Percentiles rank a stretch among this genome's conserved stretches.
Conservation (phyloP, 35 echinoderm and acorn worm species). For the Heliocidaris tuberculata region DNA sequence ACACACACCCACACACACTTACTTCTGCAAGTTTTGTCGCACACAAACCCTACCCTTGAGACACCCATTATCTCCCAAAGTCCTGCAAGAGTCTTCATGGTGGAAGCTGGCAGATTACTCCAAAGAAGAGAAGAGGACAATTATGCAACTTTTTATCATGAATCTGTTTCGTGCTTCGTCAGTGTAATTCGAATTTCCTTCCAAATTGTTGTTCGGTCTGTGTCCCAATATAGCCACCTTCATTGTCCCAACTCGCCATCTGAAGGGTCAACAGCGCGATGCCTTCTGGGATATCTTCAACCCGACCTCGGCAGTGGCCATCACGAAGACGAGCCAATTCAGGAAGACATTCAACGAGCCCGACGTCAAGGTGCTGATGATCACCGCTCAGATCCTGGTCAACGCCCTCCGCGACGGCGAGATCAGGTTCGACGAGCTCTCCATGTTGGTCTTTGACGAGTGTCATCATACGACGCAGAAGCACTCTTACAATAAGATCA, state of each 20-base stretch:
- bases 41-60: too few relatives aligned
- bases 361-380: slow-evolving; percentile 36
- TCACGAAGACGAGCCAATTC: slow-evolving; percentile 21
- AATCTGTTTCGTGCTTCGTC: too few relatives aligned
- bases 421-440: slow-evolving; percentile 34
- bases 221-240: slow-evolving; percentile 30
- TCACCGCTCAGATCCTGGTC: slow-evolving; percentile 72
- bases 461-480: slow-evolving; percentile 67
- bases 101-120: too few relatives aligned
- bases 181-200: neutral
- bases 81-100: too few relatives aligned
- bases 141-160: too few relatives aligned
- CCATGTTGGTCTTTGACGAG: slow-evolving; percentile 69
- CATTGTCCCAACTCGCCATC: slow-evolving; percentile 61
- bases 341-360: neutral
- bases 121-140: too few relatives aligned
- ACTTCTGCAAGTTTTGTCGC: too few relatives aligned
- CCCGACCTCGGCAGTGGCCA: neutral
- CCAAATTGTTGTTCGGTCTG: neutral
- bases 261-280: slow-evolving; percentile 62
- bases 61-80: too few relatives aligned
- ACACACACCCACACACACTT: too few relatives aligned
- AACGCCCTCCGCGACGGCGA: slow-evolving; percentile 34
- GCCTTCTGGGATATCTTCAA: slow-evolving; percentile 58
- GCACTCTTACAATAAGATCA: slow-evolving; percentile 77